Evolutionary conservation across 2,797 vertebrate genomes (phyloP), one percentile per base, ranked within the genome.

Genomic region (Podargus strigoides): DNA sequence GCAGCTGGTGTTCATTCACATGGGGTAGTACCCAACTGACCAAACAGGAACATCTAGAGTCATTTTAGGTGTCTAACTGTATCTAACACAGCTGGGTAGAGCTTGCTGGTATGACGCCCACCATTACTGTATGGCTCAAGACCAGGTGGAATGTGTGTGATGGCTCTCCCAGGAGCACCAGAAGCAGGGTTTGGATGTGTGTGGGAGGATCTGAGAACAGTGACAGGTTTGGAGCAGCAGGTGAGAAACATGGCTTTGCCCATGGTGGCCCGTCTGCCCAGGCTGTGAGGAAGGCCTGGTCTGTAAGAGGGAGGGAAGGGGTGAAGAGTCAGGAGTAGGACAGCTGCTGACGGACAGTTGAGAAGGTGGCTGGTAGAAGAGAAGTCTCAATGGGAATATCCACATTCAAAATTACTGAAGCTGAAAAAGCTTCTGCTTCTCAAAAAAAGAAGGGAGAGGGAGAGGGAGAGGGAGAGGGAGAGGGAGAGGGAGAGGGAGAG

Each of bases 401-500:
- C 36, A 50, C 62, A 46, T 72, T 37, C 41, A 46, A 72, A 84
- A 26, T 46, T 77, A 15, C 32, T 44, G 18, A 76, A 76, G 32
- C 14, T 49, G 44, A 58, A 73, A 67, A 22, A 58, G 24, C 32
- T 79, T 60, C 19, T 91, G 17, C 14, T 63, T 70, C 42, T 16
- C 8, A 34, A 22, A 13, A 53, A 5, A 46, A 23, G 46, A 5
- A 10, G 47, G 15, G 24, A 47, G 9, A 17, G 18, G 12, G 5
- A 4, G 13, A 8, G 13, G 15, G 2, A 13, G 11, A 12, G 19
- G 14, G 3, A 23, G 6, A 14, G 14, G 10, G 6, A 13, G 19
- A 6, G 4, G n/a, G 6, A 12, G 7, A 9, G 14, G 2, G 20
- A 7, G 16, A 10, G 13, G 24, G 12, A 3, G 9, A 5, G 20